Evolutionary conservation across 1,140 invertebrate species (phyloP).

Genomic region (Apis dorsata): DNA sequence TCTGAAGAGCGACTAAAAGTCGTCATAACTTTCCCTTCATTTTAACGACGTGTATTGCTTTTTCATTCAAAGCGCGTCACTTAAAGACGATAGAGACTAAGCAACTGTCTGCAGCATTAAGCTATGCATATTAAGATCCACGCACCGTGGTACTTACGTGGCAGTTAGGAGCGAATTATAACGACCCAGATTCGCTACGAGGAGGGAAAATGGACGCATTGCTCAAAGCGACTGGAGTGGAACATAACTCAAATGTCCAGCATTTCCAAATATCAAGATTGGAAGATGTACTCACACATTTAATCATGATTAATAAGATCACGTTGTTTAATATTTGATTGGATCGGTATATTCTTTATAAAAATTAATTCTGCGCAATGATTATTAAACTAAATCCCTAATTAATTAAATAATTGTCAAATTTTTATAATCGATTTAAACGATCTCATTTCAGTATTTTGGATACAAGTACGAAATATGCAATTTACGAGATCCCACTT

Average conservation of each 20-base stretch:
- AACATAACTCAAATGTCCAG: background rate
- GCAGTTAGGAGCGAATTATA: conserved; percentile 31
- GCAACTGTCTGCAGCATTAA: conserved; percentile 19
- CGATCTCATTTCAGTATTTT: too few species aligned
- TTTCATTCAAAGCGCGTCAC: conserved; percentile 47
- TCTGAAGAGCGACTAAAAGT: conserved; percentile 7
- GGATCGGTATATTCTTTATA: too few species aligned
- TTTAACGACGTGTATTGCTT: conserved; percentile 17
- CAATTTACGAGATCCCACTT: background rate
- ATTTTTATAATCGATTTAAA: too few species aligned
- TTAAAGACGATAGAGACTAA: conserved; percentile 15
- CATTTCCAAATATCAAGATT: background rate
- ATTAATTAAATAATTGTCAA: too few species aligned
- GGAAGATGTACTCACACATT: background rate
- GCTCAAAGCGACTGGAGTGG: background rate
- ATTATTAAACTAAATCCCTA: too few species aligned
- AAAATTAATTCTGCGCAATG: too few species aligned
- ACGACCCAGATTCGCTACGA: conserved; percentile 48
- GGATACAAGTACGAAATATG: background rate
- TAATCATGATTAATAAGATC: background rate
- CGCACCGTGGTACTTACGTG: conserved; percentile 42
- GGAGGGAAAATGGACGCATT: conserved; percentile 30
- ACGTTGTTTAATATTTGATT: background rate
- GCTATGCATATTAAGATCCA: conserved; percentile 59
- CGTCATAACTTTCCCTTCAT: conserved; percentile 63